These are phyloP conservation scores for Herminia tarsipennalis DNA, from an alignment of 2,888 invertebrate genomes.

Conservation along the genomic window DNA sequence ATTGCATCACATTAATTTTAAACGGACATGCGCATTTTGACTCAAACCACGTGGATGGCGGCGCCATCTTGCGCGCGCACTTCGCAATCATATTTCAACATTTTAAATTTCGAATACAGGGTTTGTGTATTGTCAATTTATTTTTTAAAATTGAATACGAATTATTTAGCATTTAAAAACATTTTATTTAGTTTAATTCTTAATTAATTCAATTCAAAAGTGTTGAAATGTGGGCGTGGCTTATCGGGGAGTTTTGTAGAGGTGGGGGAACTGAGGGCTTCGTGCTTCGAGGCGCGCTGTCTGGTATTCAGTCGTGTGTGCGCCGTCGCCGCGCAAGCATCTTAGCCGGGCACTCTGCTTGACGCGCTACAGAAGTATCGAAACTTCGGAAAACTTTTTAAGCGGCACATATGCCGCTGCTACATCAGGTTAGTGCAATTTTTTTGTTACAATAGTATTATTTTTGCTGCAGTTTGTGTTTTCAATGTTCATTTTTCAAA, in stretches of 20 bases:
- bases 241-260: constrained; percentile 27
- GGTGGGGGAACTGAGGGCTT: constrained; percentile 58
- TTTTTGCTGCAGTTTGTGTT: not conserved
- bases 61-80: constrained; percentile 32
- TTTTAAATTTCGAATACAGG: not conserved
- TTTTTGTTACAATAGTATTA: not conserved
- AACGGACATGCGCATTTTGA: constrained; percentile 49
- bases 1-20: constrained; percentile 17
- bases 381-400: constrained; percentile 57
- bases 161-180: not conserved
- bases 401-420: constrained; percentile 74
- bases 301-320: constrained; percentile 61
- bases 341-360: constrained; percentile 52
- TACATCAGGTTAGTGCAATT: constrained; percentile 67
- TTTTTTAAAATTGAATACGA: too few relatives aligned
- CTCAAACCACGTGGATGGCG: constrained; percentile 35
- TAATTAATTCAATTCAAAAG: constrained; percentile 15
- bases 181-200: not conserved
- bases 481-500: not conserved
- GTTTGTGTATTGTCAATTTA: not conserved
- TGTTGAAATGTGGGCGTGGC: constrained; percentile 45
- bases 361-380: constrained; percentile 42
- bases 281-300: constrained; percentile 58
- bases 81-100: constrained; percentile 6
- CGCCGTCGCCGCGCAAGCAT: constrained; percentile 62